Conservation (phyloP, 2,888 invertebrate genomes). For the Pachymerium ferrugineum region DNA sequence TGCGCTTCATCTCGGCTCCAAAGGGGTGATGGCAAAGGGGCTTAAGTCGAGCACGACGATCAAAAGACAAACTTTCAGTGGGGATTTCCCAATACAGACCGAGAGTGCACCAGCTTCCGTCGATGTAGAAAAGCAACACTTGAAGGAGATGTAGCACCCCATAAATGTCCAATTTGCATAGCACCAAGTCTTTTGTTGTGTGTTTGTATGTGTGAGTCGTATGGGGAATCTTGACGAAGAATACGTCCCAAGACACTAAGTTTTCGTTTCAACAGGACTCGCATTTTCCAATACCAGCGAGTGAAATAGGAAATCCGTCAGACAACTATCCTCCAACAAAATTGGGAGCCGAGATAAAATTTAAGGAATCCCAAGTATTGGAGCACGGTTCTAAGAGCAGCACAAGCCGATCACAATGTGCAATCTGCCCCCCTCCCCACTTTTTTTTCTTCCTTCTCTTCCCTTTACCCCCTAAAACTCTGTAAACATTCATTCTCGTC, state of each 20-base stretch:
- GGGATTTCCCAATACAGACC: background rate
- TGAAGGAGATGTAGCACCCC: constrained; percentile 17
- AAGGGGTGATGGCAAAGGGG: constrained; percentile 18
- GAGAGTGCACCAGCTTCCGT: constrained; percentile 7
- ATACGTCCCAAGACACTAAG: background rate
- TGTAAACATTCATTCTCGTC: constrained; percentile 20
- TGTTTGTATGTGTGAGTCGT: background rate
- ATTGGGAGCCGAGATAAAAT: constrained; percentile 21
- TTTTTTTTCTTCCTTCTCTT: background rate
- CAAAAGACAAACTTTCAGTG: background rate
- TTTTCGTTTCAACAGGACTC: background rate
- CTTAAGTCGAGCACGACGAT: background rate
- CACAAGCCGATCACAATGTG: constrained; percentile 20
- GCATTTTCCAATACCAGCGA: constrained; percentile 2
- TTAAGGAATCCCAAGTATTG: constrained; percentile 19
- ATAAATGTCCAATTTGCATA: constrained; percentile 27
- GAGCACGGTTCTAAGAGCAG: background rate
- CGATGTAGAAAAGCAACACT: background rate
- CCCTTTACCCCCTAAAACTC: background rate
- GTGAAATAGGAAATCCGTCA: constrained; percentile 14
- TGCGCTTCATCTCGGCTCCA: constrained; percentile 11
- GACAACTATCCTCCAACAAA: constrained; percentile 1
- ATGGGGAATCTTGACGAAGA: background rate
- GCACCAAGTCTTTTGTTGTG: constrained; percentile 20
- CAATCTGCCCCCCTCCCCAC: background rate